Evolutionary conservation across 2,113 vertebrate species (phyloP).

Genomic region (Xenus cinereus): DNA sequence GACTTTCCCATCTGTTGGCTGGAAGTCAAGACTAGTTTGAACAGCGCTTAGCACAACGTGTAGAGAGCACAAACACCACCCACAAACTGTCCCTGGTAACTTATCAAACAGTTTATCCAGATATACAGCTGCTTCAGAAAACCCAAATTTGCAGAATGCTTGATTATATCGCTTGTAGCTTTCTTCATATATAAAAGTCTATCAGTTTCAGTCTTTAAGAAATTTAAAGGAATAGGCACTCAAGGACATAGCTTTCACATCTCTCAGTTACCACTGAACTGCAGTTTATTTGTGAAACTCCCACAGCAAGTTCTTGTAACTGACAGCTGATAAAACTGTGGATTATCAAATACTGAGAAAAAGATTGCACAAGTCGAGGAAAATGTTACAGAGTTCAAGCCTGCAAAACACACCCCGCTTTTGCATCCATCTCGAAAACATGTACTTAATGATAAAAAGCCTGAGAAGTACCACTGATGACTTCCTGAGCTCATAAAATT

Average conservation of each 20-base stretch:
- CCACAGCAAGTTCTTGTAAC: neutral
- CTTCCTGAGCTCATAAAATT: neutral
- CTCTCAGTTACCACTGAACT: neutral
- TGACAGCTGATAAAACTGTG: neutral
- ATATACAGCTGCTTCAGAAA: conserved; percentile 3
- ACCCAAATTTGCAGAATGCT: neutral
- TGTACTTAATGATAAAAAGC: neutral
- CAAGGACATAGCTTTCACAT: neutral
- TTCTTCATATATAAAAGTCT: neutral
- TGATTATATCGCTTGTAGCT: neutral
- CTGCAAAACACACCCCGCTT: neutral
- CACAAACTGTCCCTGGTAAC: conserved; percentile 18
- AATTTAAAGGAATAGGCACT: neutral
- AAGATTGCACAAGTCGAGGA: neutral
- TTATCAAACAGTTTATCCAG: neutral
- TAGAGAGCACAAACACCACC: conserved; percentile 11
- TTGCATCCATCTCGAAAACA: neutral
- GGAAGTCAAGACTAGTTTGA: conserved; percentile 28
- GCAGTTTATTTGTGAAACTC: neutral
- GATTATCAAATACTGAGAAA: neutral
- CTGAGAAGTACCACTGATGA: neutral
- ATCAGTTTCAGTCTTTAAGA: neutral
- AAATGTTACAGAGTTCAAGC: neutral
- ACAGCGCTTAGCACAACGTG: neutral
- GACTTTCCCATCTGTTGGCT: conserved; percentile 63